Evolutionary conservation across 2,797 vertebrate genomes (phyloP).

Genomic region (Pelodytes ibericus): DNA sequence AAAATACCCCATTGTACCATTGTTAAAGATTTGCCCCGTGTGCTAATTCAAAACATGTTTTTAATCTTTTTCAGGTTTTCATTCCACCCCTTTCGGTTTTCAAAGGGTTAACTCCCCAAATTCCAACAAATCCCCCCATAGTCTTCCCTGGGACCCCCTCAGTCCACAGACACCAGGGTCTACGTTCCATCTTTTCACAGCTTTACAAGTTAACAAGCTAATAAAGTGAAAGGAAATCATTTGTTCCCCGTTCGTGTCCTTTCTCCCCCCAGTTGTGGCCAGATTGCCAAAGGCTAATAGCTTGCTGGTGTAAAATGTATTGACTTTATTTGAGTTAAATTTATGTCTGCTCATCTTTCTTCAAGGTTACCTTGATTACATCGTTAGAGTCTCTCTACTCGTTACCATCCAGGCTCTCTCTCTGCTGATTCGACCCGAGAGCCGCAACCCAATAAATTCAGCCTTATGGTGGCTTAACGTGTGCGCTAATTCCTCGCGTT

Average conservation of each 20-base stretch:
- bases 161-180: too few relatives aligned
- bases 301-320: conserved; percentile 12
- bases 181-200: too few relatives aligned
- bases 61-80: too few relatives aligned
- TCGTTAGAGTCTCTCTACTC: neutral
- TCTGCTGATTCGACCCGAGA: neutral
- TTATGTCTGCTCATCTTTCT: neutral
- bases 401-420: conserved; percentile 61
- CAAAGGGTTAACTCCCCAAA: too few relatives aligned
- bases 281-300: conserved; percentile 28
- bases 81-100: too few relatives aligned
- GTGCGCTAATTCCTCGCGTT: conserved; percentile 66
- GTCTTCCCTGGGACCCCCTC: too few relatives aligned
- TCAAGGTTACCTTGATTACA: conserved; percentile 22
- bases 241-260: neutral
- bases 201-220: too few relatives aligned
- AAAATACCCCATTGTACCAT: too few relatives aligned
- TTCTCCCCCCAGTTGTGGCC: neutral
- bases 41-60: too few relatives aligned
- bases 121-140: too few relatives aligned
- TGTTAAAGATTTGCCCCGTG: too few relatives aligned
- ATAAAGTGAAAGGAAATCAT: conserved; percentile 6
- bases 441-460: conserved; percentile 63
- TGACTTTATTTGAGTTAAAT: conserved; percentile 23
- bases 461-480: conserved; percentile 68